Evolutionary conservation across 2,888 invertebrate species (phyloP).

Genomic region (Drosophila fulvimacula): DNA sequence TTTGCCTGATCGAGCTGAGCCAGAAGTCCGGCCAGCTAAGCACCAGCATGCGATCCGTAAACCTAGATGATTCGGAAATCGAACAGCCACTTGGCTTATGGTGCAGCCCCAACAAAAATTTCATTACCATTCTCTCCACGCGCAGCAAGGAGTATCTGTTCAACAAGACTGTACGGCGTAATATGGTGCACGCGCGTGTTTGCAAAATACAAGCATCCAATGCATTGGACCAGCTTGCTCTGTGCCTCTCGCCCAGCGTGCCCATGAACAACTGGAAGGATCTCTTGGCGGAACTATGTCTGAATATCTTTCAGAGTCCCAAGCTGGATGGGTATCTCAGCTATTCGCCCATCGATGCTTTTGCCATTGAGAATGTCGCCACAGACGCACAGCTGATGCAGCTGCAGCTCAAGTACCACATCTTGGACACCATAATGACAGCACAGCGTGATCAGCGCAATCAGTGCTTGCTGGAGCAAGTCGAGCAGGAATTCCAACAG

Average conservation of each 20-base stretch:
- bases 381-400: slow-evolving; percentile 64
- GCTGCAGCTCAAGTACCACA: slow-evolving; percentile 74
- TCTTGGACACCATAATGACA: slow-evolving; percentile 25
- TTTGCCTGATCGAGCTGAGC: slow-evolving; percentile 58
- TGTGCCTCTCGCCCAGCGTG: slow-evolving; percentile 5
- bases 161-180: slow-evolving; percentile 4
- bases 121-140: slow-evolving; percentile 67
- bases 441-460: slow-evolving; percentile 22
- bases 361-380: slow-evolving; percentile 43
- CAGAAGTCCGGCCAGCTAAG: slow-evolving; percentile 45
- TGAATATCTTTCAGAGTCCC: slow-evolving; percentile 66
- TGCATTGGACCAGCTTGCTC: slow-evolving; percentile 25
- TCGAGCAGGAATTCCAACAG: slow-evolving; percentile 41
- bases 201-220: slow-evolving; percentile 40
- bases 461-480: slow-evolving; percentile 7
- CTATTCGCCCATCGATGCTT: slow-evolving; percentile 33
- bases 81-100: slow-evolving; percentile 75
- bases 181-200: slow-evolving; percentile 25
- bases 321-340: slow-evolving; percentile 32
- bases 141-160: slow-evolving; percentile 71
- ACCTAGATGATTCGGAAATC: slow-evolving; percentile 50
- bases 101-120: slow-evolving; percentile 64
- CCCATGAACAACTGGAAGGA: slow-evolving; percentile 60
- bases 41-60: slow-evolving; percentile 40
- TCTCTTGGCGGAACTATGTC: slow-evolving; percentile 70